Evolutionary conservation across 2,113 vertebrate species (phyloP).

Genomic region (Charina bottae): DNA sequence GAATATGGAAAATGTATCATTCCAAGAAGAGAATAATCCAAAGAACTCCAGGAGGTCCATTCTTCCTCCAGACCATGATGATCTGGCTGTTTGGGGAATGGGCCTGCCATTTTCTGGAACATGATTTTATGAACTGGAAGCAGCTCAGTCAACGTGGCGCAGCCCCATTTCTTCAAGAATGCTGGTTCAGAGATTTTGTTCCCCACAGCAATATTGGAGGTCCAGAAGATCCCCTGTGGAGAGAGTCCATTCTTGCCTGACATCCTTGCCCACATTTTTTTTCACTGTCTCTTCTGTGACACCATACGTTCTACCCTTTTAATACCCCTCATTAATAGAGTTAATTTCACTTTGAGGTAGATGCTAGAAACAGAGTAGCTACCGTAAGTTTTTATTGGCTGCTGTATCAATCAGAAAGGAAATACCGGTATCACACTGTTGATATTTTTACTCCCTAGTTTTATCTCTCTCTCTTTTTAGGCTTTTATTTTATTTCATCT

Average conservation of each 20-base stretch:
- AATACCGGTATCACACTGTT: not conserved
- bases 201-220: not conserved
- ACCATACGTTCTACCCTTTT: not conserved
- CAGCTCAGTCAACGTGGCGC: not conserved
- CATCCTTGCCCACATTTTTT: too few relatives aligned
- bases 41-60: not conserved
- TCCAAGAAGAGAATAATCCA: not conserved
- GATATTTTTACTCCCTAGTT: not conserved
- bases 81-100: not conserved
- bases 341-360: not conserved
- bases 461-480: not conserved
- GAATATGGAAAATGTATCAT: not conserved
- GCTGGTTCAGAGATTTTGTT: not conserved
- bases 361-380: not conserved
- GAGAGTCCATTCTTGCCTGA: too few relatives aligned
- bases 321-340: not conserved
- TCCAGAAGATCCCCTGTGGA: too few relatives aligned
- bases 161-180: not conserved
- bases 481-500: not conserved
- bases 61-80: not conserved
- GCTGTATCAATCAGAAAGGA: not conserved
- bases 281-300: too few relatives aligned
- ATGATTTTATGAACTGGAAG: not conserved
- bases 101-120: not conserved
- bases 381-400: not conserved